Conservation (phyloP, 2,113 vertebrate species). For the Lampris incognitus region DNA sequence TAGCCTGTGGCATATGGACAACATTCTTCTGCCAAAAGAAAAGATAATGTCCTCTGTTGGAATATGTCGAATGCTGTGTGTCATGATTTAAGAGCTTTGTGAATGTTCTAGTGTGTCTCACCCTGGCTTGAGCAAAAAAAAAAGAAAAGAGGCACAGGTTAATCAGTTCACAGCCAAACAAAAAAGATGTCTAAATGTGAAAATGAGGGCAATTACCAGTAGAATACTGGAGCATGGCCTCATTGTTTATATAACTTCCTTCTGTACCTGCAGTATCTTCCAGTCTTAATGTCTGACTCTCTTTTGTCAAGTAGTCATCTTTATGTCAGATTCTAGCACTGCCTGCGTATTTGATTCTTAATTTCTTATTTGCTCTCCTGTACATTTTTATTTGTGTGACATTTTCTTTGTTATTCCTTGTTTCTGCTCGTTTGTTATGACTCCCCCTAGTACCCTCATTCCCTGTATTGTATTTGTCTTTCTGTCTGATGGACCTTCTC, state of each 20-base stretch:
- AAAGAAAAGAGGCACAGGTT: slow-evolving; percentile 8
- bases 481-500: neutral
- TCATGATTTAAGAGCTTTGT: neutral
- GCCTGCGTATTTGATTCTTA: no score
- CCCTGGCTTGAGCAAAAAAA: neutral
- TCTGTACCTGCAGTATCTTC: slow-evolving; percentile 1
- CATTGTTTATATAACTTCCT: slow-evolving; percentile 32
- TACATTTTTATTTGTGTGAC: no score
- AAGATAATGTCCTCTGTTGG: neutral
- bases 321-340: no score
- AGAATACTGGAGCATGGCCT: slow-evolving; percentile 56
- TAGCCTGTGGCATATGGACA: neutral
- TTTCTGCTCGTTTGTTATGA: neutral
- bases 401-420: neutral
- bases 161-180: slow-evolving; percentile 52
- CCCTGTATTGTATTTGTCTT: neutral
- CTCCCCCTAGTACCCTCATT: neutral
- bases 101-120: neutral
- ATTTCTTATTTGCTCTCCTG: no score
- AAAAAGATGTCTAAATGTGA: slow-evolving; percentile 56
- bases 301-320: neutral
- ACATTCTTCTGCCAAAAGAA: neutral
- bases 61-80: neutral
- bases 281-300: neutral
- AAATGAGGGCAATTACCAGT: slow-evolving; percentile 56